Evolutionary conservation across 2,797 vertebrate species (phyloP).

Genomic region (Morus bassanus): DNA sequence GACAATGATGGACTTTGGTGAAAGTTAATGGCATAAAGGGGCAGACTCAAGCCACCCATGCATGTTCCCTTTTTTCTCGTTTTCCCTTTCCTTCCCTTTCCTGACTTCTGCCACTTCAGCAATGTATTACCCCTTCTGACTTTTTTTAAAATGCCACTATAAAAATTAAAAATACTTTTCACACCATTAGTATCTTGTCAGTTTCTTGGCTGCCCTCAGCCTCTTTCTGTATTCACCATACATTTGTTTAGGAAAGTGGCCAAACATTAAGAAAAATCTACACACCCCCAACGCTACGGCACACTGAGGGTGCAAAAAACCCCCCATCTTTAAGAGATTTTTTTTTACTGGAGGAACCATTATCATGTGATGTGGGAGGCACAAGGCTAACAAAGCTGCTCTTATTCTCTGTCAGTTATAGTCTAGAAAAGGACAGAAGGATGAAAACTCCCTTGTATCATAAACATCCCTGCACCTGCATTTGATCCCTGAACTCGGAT

Average conservation of each 20-base stretch:
- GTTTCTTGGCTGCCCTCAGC: background rate
- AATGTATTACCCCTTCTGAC: background rate
- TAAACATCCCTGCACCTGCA: background rate
- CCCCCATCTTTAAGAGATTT: background rate
- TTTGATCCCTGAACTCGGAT: background rate
- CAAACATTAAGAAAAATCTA: background rate
- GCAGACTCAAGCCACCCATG: background rate
- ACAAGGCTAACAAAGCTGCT: background rate
- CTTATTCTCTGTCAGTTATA: background rate
- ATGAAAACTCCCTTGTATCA: background rate
- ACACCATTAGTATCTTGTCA: background rate
- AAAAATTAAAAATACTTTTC: background rate
- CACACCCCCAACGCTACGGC: background rate
- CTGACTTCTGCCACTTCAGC: background rate
- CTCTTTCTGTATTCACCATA: background rate
- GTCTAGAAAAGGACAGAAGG: background rate
- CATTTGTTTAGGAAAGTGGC: background rate
- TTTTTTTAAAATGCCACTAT: background rate
- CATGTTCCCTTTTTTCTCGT: background rate
- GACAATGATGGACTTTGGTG: background rate
- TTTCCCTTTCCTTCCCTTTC: background rate
- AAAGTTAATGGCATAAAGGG: background rate
- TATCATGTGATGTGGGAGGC: background rate
- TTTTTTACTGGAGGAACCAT: background rate
- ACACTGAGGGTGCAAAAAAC: background rate